Percentiles rank a stretch among this genome's conserved stretches.
These are phyloP conservation scores for Heterohyrax brucei DNA, from an alignment of 2,797 vertebrate species.

Conservation along the genomic window DNA sequence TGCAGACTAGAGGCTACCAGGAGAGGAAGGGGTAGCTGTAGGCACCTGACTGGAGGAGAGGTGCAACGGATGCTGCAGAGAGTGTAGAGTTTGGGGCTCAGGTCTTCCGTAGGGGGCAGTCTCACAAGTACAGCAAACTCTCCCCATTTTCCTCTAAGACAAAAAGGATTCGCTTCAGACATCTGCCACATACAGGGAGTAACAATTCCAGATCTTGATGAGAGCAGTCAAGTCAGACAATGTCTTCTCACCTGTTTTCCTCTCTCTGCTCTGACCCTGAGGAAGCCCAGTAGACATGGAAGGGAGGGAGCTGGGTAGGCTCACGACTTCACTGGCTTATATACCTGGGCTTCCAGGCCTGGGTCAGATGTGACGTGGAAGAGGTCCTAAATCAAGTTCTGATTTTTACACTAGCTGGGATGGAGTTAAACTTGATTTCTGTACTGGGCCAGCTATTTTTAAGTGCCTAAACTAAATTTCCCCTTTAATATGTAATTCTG, in stretches of 20 bases:
- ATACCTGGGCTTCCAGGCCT: background rate
- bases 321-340: background rate
- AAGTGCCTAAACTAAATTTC: background rate
- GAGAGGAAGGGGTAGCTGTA: background rate
- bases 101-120: background rate
- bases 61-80: too few relatives aligned
- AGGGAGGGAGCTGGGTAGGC: background rate
- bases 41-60: background rate
- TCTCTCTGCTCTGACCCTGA: background rate
- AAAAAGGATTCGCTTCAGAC: background rate
- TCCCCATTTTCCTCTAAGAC: background rate
- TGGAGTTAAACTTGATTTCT: slow-evolving; percentile 37
- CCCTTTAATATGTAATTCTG: background rate
- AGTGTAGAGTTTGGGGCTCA: too few relatives aligned
- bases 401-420: background rate
- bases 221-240: background rate
- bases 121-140: background rate
- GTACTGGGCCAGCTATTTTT: background rate
- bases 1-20: background rate
- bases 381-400: background rate
- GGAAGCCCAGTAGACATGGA: background rate
- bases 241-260: background rate
- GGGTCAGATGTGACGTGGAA: background rate
- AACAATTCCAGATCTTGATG: background rate
- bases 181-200: accelerated